Conservation (phyloP, 2,888 invertebrate genomes). For the Himalopsyche tibetana region DNA sequence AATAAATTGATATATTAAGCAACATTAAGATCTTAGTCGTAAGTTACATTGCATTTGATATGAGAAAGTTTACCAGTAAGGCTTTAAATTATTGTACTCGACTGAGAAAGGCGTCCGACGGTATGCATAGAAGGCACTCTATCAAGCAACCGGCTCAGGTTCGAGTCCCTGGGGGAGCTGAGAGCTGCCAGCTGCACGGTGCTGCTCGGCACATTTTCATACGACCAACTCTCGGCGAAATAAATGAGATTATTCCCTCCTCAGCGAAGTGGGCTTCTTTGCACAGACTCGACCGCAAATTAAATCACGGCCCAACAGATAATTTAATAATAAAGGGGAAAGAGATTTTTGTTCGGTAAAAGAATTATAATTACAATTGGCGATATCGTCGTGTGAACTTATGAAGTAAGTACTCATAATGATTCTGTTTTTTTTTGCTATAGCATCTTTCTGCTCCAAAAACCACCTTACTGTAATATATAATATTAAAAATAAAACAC, state of each 20-base stretch:
- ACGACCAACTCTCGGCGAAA: constrained; percentile 7
- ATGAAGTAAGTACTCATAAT: no score
- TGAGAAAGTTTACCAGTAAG: no score
- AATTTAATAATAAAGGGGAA: background rate
- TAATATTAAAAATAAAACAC: no score
- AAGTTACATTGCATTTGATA: no score
- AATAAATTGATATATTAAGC: no score
- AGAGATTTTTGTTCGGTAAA: background rate
- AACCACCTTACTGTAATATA: no score
- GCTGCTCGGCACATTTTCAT: background rate
- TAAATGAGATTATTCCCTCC: constrained; percentile 20
- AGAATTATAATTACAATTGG: background rate
- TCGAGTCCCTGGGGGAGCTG: background rate
- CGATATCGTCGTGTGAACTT: no score
- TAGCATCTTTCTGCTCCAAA: no score
- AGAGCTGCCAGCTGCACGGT: background rate
- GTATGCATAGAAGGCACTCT: background rate
- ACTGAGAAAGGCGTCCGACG: background rate
- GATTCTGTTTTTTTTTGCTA: no score
- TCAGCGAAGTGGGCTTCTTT: background rate
- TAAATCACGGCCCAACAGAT: background rate
- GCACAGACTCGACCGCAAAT: background rate
- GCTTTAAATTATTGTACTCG: no score
- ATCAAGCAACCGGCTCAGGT: background rate
- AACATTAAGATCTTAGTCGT: no score